Conservation (phyloP, 1,140 invertebrate species). For the Acromyrmex charruanus region DNA sequence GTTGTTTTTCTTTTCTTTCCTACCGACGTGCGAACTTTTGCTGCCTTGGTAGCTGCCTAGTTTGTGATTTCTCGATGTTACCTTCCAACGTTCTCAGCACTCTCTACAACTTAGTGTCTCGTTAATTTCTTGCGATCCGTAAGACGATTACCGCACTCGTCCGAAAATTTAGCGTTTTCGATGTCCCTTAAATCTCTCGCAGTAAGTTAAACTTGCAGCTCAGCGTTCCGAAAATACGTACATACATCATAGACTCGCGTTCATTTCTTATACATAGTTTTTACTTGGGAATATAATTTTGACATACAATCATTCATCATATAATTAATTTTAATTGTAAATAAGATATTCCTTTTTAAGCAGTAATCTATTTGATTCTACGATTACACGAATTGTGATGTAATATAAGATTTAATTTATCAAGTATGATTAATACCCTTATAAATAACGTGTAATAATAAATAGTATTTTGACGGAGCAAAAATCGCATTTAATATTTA, state of each 20-base stretch:
- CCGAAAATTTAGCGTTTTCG: slow-evolving; percentile 67
- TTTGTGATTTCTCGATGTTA: slow-evolving; percentile 66
- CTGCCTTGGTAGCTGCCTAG: slow-evolving; percentile 42
- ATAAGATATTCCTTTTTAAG: background rate
- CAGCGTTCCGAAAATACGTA: slow-evolving; percentile 30
- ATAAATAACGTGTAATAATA: slow-evolving; percentile 30
- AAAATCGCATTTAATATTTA: slow-evolving; percentile 80
- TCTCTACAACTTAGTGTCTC: slow-evolving; percentile 58
- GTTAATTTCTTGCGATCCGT: slow-evolving; percentile 75
- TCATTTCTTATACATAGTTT: background rate
- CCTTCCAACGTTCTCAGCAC: slow-evolving; percentile 33
- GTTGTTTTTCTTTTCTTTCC: slow-evolving; percentile 49
- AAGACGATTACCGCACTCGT: slow-evolving; percentile 64
- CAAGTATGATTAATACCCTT: slow-evolving; percentile 35
- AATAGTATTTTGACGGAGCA: slow-evolving; percentile 48
- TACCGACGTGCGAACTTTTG: slow-evolving; percentile 62
- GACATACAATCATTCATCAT: background rate
- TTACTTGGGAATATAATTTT: background rate
- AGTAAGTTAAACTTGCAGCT: slow-evolving; percentile 51
- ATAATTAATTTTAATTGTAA: background rate
- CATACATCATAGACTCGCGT: background rate
- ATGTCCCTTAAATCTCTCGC: slow-evolving; percentile 65
- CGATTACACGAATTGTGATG: background rate
- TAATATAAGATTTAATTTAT: background rate
- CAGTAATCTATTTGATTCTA: background rate